phyloP scores from a whole-genome alignment of 2,888 invertebrate species.

The Apodemia mormo region DNA sequence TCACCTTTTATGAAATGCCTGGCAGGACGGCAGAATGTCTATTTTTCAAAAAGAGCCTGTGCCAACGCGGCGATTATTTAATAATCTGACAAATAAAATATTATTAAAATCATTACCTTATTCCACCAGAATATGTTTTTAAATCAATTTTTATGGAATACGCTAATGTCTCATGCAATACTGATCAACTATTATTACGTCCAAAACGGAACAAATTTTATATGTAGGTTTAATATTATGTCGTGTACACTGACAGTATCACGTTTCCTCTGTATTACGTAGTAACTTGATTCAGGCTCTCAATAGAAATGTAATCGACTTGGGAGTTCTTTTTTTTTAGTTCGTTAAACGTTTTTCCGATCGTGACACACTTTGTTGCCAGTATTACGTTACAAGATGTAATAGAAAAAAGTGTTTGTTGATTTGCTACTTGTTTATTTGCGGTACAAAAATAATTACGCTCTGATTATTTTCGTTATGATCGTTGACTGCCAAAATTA shows the following conservation, averaged over 20 bases:
- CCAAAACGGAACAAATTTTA: neutral
- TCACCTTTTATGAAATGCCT: no score
- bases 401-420: slow-evolving; percentile 52
- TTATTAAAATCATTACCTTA: no score
- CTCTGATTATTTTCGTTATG: slow-evolving; percentile 15
- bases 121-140: no score
- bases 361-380: slow-evolving; percentile 61
- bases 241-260: neutral
- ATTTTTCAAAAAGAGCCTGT: no score
- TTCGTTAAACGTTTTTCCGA: slow-evolving; percentile 50
- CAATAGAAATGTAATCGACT: slow-evolving; percentile 12
- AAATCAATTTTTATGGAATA: no score
- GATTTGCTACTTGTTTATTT: slow-evolving; percentile 40
- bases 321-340: slow-evolving; percentile 33
- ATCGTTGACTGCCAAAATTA: slow-evolving; percentile 9
- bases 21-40: no score
- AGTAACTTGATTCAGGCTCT: neutral
- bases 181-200: no score
- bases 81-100: no score
- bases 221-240: slow-evolving; percentile 9
- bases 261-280: neutral
- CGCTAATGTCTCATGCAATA: no score
- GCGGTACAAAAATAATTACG: slow-evolving; percentile 22
- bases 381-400: slow-evolving; percentile 63
- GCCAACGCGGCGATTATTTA: no score